Evolutionary conservation across 2,888 invertebrate genomes (phyloP).

Genomic region (Acanthosoma haemorrhoidale): DNA sequence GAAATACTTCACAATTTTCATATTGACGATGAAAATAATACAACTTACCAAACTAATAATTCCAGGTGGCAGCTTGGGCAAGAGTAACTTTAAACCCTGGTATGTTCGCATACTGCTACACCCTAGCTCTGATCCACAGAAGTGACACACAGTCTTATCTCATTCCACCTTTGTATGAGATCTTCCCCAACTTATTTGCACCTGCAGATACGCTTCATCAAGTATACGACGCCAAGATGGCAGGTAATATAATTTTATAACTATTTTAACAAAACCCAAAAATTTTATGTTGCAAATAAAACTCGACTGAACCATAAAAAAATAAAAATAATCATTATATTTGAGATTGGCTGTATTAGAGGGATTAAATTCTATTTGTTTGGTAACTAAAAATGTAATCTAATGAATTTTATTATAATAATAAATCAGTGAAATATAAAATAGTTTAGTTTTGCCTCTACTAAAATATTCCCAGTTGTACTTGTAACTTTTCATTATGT

Average conservation of each 20-base stretch:
- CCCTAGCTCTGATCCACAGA: slow-evolving; percentile 52
- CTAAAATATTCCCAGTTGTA: slow-evolving; percentile 1
- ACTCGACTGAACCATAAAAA: no score
- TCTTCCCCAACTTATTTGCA: slow-evolving; percentile 48
- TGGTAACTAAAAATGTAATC: neutral
- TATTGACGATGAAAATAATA: neutral
- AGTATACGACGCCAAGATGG: slow-evolving; percentile 33
- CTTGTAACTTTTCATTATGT: no score
- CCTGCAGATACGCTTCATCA: slow-evolving; percentile 36
- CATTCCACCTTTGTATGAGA: slow-evolving; percentile 56
- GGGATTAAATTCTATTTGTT: neutral
- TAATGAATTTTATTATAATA: no score
- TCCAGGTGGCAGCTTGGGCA: slow-evolving; percentile 53
- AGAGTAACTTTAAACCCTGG: slow-evolving; percentile 54
- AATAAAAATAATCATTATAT: no score
- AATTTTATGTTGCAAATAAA: no score
- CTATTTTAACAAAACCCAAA: no score
- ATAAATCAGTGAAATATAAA: no score
- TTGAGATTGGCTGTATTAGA: slow-evolving; percentile 14
- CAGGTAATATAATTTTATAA: no score
- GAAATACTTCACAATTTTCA: neutral
- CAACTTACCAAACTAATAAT: no score
- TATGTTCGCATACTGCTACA: slow-evolving; percentile 55
- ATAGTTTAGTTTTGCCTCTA: no score
- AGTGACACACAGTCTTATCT: slow-evolving; percentile 52